Evolutionary conservation across 2,888 invertebrate species (phyloP), one percentile per base, ranked within the genome.

Genomic region (Rutpela maculata): DNA sequence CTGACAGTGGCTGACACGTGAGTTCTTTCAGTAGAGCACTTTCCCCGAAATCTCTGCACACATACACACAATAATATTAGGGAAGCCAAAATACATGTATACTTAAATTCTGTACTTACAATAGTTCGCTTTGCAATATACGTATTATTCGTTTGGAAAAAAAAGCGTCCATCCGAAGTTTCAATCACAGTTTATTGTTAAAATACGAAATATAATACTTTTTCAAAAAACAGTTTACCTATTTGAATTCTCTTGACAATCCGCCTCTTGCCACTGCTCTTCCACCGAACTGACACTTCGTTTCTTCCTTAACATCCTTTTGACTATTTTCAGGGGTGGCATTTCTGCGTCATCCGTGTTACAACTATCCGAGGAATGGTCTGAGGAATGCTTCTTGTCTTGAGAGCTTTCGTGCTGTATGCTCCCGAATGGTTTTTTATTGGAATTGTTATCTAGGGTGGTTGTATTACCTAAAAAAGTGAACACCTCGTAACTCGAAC

Each of bases 221-320:
- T 59, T 19, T 22, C 18, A 11, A 18, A n/a, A 22, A 59, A 59
- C 18, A 59, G 59, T 19, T 80, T 80, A 80, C 80, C 78, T 80
- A 77, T 78, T 76, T 57, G 74, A 62, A 67, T 78, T 77, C 66
- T 81, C 81, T 76, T 77, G 79, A 62, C 69, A 73, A 59, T 69
- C 72, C 9, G 75, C 70, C 82, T 93, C 92, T 84, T 92, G 92
- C 92, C 92, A 92, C 0, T 92, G 86, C 80, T 92, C 92, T 82
- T 93, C 92, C 90, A 91, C 91, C 1, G 92, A 92, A 26, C 92
- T 92, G 0, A 91, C 90, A 76, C 91, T 92, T 59, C 92, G 87
- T 81, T 93, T 93, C 83, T 93, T 93, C 9, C 92, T 89, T 56
- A 92, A 87, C 82, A 90, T 88, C 60, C 89, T 85, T 78, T 85